Base-by-base conservation (phyloP, 1,140 invertebrate genomes). In the Nixonia krombeini region DNA sequence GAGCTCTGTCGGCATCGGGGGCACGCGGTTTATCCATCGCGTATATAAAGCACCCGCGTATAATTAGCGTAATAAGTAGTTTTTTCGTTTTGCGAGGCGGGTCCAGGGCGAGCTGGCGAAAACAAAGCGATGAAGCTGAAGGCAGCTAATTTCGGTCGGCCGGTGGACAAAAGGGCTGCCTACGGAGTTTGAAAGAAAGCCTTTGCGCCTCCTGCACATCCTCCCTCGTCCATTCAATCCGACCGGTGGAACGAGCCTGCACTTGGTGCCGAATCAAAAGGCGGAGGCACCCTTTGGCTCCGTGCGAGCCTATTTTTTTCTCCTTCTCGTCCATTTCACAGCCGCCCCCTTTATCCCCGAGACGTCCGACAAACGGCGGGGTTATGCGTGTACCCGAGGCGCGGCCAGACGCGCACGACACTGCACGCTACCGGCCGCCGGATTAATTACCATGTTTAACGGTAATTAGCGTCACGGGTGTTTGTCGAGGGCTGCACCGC, bases 11-110 rank as follows among this genome's bases (percentile, higher is more conserved):
- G 67, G 53, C 66, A 53, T 52, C 68, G 51, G 72, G 70, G 59
- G 55, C 53, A 38, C 53, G 33, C 33, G 42, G 40, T 40, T 70
- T 56, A 51, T 25, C 44, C 5, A n/a, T n/a, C n/a, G n/a, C 29
- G 62, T 52, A 69, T 67, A 62, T 62, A 70, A 33, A 59, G 76
- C 74, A 76, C 64, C 62, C 76, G 78, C 75, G 81, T 83, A 83
- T 83, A 82, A 83, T 82, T 83, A 83, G 80, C 80, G 81, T 83
- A 83, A 83, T 83, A 83, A 83, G 79, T 80, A 80, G 81, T 82
- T 82, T 83, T 83, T 83, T 83, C 17, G 66, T 82, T 83, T 83
- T 83, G 82, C 17, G 66, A 75, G 79, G 78, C 78, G 76, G 78
- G 62, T 51, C 72, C 50, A 50, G 44, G 67, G 71, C 65, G 69